Evolutionary conservation across 2,888 invertebrate species (phyloP), one percentile per base, ranked within the genome.

Genomic region (Thera obeliscata): DNA sequence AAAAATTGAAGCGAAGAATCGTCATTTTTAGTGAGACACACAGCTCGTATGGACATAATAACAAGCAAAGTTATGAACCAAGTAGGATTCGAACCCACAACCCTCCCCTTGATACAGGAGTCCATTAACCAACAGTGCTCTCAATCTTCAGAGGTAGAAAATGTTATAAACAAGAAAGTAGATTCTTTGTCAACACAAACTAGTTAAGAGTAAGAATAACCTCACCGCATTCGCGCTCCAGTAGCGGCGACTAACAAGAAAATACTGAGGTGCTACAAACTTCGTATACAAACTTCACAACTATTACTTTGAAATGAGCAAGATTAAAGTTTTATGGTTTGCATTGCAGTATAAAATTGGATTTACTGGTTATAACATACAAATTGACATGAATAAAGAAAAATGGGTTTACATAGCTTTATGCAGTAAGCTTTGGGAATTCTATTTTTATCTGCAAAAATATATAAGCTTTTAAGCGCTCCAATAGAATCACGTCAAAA

Each of bases 221-320:
- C 33, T 64, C 33, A 36, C 41, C 52, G 7, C 36, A n/a, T 6
- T 6, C 49, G n/a, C 48, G 60, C 50, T 12, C 2, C 49, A 22
- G 49, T 48, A 43, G 61, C n/a, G 43, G 11, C 12, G 38, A 8
- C 55, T 66, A 66, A 66, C 66, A 50, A 61, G 66, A 52, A 66
- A 48, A 65, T 65, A 66, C 43, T 50, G 43, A 66, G 66, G 56
- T 66, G 43, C 50, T 65, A 56, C 56, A 61, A 66, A 56, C 60
- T 60, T 56, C 54, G 7, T 12, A 36, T 12, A 36, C 3, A 12
- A 56, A 61, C 59, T 65, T 65, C 38, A 52, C 43, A 61, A 43
- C 58, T 64, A 61, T 61, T 12, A 66, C n/a, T 61, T 56, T 48
- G 54, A 35, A 48, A 54, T 49, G 8, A 52, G 56, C 7, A 9